phyloP scores from a whole-genome alignment of 2,113 vertebrate species.

The Mesocricetus auratus region DNA sequence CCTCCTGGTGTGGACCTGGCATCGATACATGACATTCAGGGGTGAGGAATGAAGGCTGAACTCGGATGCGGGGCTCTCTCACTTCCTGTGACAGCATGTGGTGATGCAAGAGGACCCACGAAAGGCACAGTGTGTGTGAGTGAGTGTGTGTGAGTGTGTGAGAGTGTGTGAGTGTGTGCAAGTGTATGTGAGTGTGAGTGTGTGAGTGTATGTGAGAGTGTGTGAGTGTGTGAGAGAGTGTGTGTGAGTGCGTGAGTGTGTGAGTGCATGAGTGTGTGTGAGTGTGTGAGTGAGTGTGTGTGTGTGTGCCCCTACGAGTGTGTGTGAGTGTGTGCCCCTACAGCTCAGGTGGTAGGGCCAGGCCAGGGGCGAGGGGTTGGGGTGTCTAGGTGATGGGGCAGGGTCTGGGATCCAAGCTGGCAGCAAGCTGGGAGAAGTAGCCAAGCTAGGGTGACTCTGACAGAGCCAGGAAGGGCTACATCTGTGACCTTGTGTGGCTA shows the following conservation, averaged over 20 bases:
- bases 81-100: not conserved
- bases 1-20: not conserved
- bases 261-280: too few relatives aligned
- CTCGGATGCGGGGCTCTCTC: not conserved
- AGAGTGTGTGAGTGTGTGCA: too few relatives aligned
- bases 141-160: too few relatives aligned
- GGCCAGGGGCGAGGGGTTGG: accelerated
- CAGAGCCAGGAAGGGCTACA: accelerated
- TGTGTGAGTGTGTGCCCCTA: too few relatives aligned
- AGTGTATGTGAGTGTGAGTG: too few relatives aligned
- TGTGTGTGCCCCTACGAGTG: too few relatives aligned
- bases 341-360: not conserved
- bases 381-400: not conserved
- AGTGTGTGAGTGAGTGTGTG: too few relatives aligned
- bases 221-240: too few relatives aligned
- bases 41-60: not conserved
- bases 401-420: accelerated
- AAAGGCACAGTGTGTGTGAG: too few relatives aligned
- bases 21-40: too few relatives aligned
- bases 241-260: too few relatives aligned
- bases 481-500: not conserved
- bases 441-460: not conserved
- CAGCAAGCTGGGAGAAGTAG: not conserved
- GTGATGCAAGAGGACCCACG: accelerated
- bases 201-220: too few relatives aligned